phyloP scores from a whole-genome alignment of 2,888 invertebrate species.

The Cerastis rubricosa region DNA sequence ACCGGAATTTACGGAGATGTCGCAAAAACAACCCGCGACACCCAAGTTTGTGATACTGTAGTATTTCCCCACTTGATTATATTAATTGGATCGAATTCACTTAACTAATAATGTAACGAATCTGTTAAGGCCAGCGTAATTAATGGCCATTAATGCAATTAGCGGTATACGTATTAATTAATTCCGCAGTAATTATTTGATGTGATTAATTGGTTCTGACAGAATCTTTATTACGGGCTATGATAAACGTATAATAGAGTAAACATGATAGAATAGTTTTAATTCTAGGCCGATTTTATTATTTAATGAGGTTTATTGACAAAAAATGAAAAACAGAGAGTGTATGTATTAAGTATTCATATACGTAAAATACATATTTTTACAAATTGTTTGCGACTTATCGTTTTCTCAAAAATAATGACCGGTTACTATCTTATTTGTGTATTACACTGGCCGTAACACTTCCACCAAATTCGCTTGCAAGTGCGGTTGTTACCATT shows the following conservation, averaged over 20 bases:
- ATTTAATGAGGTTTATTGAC: not conserved
- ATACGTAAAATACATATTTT: not conserved
- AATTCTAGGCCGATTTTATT: constrained; percentile 1
- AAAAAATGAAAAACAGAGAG: not conserved
- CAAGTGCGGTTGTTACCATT: constrained; percentile 59
- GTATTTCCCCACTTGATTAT: constrained; percentile 21
- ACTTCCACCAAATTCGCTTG: constrained; percentile 38
- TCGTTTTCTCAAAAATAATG: not conserved
- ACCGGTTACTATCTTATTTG: not conserved
- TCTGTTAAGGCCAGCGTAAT: constrained; percentile 39
- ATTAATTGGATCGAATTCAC: not conserved
- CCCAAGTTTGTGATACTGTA: constrained; percentile 36
- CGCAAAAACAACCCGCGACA: not conserved
- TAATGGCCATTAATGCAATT: constrained; percentile 1
- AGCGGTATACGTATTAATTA: constrained; percentile 1
- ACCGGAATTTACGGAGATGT: not conserved
- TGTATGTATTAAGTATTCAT: constrained; percentile 5
- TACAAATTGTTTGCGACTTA: not conserved
- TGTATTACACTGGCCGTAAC: constrained; percentile 34
- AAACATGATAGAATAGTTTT: constrained; percentile 9
- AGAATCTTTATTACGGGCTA: not conserved
- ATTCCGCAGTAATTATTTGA: constrained; percentile 28
- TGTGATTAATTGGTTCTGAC: constrained; percentile 24
- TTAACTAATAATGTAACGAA: not conserved
- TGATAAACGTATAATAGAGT: not conserved